Percentiles rank a stretch among this genome's conserved stretches.
Evolutionary conservation across 1,140 invertebrate species (phyloP).

Genomic region (Adelges cooleyi): DNA sequence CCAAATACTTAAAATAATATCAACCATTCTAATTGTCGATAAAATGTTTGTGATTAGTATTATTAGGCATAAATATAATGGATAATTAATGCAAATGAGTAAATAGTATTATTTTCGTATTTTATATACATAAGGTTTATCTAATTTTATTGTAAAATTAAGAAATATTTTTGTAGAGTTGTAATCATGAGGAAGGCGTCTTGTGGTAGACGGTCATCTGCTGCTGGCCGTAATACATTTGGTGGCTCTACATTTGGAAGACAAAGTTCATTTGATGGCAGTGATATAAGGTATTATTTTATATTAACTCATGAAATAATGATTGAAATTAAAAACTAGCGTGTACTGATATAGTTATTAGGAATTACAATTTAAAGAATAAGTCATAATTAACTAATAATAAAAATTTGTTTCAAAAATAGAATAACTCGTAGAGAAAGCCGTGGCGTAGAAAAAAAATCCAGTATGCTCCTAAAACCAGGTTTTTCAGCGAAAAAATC

Average conservation of each 20-base stretch:
- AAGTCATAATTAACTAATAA: background rate
- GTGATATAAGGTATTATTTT: conserved; percentile 7
- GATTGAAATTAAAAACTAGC: too few relatives aligned
- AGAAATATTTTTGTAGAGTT: too few relatives aligned
- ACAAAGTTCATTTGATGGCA: conserved; percentile 13
- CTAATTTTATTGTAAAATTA: too few relatives aligned
- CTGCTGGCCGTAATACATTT: conserved; percentile 8
- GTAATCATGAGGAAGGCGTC: conserved; percentile 16
- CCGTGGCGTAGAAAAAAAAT: conserved; percentile 3
- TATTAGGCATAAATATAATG: too few relatives aligned
- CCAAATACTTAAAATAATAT: too few relatives aligned
- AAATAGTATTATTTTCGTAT: too few relatives aligned
- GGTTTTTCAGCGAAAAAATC: conserved; percentile 15
- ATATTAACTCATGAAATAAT: background rate
- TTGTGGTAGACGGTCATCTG: conserved; percentile 14
- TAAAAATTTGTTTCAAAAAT: background rate
- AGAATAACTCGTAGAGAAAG: conserved; percentile 2
- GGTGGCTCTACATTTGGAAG: background rate
- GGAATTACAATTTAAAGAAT: background rate
- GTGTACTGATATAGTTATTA: too few relatives aligned
- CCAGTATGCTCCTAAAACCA: conserved; percentile 10
- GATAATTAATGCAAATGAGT: too few relatives aligned
- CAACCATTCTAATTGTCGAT: too few relatives aligned
- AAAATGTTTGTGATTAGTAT: too few relatives aligned
- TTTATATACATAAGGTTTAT: too few relatives aligned